Evolutionary conservation across 1,140 invertebrate species (phyloP).

Genomic region (Steinernema khuongi): DNA sequence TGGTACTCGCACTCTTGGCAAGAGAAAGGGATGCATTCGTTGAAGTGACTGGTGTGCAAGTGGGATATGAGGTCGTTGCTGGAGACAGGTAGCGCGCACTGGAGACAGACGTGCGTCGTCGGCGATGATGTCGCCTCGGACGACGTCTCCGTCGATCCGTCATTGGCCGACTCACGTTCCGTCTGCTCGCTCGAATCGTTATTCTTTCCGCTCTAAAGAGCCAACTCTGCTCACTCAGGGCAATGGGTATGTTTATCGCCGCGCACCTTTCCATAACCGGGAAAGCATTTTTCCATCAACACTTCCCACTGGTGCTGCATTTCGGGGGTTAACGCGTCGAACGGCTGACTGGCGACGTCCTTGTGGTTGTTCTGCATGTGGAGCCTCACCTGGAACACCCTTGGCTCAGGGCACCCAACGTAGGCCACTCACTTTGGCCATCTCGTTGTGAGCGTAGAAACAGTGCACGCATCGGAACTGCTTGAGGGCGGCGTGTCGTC

Average conservation of each 20-base stretch:
- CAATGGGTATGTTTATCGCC: background rate
- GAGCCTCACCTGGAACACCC: constrained; percentile 14
- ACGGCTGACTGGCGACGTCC: constrained; percentile 19
- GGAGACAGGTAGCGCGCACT: background rate
- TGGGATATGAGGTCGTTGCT: constrained; percentile 3
- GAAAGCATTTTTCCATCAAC: constrained; percentile 30
- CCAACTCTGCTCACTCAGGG: background rate
- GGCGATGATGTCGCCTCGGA: background rate
- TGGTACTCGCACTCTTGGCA: constrained; percentile 3
- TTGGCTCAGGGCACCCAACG: background rate
- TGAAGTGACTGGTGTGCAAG: background rate
- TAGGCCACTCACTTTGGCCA: constrained; percentile 21
- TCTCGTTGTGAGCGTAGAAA: constrained; percentile 29
- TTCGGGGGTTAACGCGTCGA: constrained; percentile 20
- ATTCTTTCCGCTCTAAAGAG: background rate
- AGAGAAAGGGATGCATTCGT: background rate
- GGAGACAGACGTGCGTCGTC: background rate
- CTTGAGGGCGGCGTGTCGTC: constrained; percentile 29
- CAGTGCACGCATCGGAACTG: constrained; percentile 34
- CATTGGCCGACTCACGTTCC: background rate
- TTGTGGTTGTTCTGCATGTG: constrained; percentile 28
- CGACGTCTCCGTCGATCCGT: background rate
- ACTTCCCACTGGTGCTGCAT: constrained; percentile 29
- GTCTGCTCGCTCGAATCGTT: background rate
- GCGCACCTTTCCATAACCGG: constrained; percentile 19